phyloP scores from a whole-genome alignment of 2,888 invertebrate species.

The Leucania comma region DNA sequence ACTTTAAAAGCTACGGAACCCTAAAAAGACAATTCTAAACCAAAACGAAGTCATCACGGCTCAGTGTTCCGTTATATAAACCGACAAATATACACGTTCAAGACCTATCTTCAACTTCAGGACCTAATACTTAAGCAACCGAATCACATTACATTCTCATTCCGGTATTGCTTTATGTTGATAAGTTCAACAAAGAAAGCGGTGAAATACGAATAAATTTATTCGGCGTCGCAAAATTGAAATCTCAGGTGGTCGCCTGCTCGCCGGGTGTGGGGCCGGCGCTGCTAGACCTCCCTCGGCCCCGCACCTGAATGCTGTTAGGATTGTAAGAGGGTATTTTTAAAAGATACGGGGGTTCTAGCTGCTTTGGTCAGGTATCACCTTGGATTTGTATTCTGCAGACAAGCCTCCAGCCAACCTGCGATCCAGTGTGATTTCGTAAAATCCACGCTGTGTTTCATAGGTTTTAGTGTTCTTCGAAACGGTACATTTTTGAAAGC shows the following conservation, averaged over 20 bases:
- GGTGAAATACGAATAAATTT: constrained; percentile 85
- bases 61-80: too few species aligned
- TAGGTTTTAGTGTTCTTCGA: constrained; percentile 62
- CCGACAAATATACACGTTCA: too few species aligned
- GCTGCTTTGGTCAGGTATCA: constrained; percentile 73
- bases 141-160: constrained; percentile 63
- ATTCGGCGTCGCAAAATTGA: constrained; percentile 87
- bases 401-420: constrained; percentile 74
- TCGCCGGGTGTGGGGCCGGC: constrained; percentile 72
- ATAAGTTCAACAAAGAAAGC: constrained; percentile 78
- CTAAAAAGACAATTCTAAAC: too few species aligned
- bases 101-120: too few species aligned
- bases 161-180: constrained; percentile 72
- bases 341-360: constrained; percentile 68
- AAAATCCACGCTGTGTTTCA: constrained; percentile 75
- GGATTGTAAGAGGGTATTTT: constrained; percentile 64
- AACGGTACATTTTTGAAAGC: constrained; percentile 36
- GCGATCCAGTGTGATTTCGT: constrained; percentile 80
- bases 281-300: constrained; percentile 68
- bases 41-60: too few species aligned
- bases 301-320: constrained; percentile 61
- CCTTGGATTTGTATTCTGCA: constrained; percentile 84
- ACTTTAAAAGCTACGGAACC: too few species aligned
- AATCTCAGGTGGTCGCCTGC: constrained; percentile 87
- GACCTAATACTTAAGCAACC: constrained; percentile 39